Evolutionary conservation across 1,140 invertebrate species (phyloP).

Genomic region (Rhopalosiphum padi): DNA sequence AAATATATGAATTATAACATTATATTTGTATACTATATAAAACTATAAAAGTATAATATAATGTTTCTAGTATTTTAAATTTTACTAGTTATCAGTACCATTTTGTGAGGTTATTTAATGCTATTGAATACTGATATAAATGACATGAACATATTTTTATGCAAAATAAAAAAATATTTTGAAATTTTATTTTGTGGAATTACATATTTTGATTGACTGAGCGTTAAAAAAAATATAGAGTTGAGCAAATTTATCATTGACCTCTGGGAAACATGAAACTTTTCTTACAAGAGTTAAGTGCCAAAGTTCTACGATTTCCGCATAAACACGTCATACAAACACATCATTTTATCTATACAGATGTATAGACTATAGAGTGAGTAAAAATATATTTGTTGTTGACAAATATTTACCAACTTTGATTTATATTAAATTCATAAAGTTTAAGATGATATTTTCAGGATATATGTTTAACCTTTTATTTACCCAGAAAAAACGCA

Average conservation of each 20-base stretch:
- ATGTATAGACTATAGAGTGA: not conserved
- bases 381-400: not conserved
- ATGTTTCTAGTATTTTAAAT: no score
- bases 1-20: no score
- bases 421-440: slow-evolving; percentile 32
- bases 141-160: not conserved
- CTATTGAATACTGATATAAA: no score
- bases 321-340: slow-evolving; percentile 12
- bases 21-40: no score
- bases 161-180: not conserved
- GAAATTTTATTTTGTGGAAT: not conserved
- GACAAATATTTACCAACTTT: slow-evolving; percentile 30
- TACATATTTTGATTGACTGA: not conserved
- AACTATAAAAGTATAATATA: no score
- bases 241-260: not conserved
- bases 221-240: not conserved
- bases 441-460: slow-evolving; percentile 10
- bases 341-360: not conserved
- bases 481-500: not conserved
- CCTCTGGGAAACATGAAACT: slow-evolving; percentile 31
- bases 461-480: not conserved
- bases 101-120: no score
- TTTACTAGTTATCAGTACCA: no score
- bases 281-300: not conserved
- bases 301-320: slow-evolving; percentile 20